These are phyloP conservation scores for Rhinoptilus africanus DNA, from an alignment of 2,113 vertebrate species.

Conservation along the genomic window DNA sequence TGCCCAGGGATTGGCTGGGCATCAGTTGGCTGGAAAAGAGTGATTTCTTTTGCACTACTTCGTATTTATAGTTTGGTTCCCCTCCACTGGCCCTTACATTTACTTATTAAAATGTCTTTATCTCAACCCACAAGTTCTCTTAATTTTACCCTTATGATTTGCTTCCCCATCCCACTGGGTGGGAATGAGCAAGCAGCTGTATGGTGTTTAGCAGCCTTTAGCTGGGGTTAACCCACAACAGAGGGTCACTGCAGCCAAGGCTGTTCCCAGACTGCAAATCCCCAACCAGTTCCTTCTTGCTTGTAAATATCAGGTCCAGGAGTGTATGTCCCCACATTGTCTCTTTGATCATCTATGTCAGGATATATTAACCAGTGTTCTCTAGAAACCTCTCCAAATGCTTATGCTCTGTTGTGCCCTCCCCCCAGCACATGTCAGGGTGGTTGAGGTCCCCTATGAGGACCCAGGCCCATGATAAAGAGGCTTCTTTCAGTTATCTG, in stretches of 20 bases:
- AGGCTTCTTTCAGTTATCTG: neutral
- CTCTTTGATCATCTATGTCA: neutral
- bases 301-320: neutral
- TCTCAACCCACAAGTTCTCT: too few species aligned
- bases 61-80: neutral
- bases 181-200: neutral
- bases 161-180: neutral
- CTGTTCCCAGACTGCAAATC: neutral
- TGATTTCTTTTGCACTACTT: neutral
- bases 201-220: neutral
- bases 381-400: neutral
- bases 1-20: too few species aligned
- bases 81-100: neutral
- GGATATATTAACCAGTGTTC: neutral
- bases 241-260: neutral
- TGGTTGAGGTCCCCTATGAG: neutral
- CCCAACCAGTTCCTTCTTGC: neutral
- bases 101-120: neutral
- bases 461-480: neutral
- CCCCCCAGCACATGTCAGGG: neutral
- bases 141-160: neutral
- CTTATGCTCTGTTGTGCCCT: neutral
- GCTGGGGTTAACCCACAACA: neutral
- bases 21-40: neutral
- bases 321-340: neutral